phyloP scores from a whole-genome alignment of 2,113 vertebrate species.

The Trematocara stigmaticum region DNA sequence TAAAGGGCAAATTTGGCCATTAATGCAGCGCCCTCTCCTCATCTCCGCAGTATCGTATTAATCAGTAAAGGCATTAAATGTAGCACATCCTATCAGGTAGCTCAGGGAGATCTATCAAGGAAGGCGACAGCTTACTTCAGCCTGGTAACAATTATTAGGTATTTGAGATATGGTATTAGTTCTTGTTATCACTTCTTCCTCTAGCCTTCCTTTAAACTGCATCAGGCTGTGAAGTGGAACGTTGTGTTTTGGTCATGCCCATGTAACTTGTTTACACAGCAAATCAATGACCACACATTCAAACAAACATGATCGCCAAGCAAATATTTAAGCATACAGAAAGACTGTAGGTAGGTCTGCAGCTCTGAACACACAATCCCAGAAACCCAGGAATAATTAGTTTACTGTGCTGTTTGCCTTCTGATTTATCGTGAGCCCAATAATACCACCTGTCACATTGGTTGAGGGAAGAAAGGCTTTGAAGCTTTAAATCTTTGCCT shows the following conservation, averaged over 20 bases:
- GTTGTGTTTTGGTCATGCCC: constrained; percentile 41
- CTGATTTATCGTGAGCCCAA: constrained; percentile 53
- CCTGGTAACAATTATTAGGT: background rate
- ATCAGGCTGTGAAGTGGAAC: constrained; percentile 34
- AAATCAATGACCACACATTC: constrained; percentile 63
- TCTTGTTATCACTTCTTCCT: constrained; percentile 17
- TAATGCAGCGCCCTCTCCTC: background rate
- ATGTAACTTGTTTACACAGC: constrained; percentile 56
- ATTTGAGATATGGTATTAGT: background rate
- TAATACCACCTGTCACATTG: constrained; percentile 56
- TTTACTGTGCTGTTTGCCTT: constrained; percentile 55
- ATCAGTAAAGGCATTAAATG: background rate
- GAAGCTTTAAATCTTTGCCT: constrained; percentile 7
- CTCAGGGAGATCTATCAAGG: background rate
- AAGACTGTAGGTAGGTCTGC: constrained; percentile 43
- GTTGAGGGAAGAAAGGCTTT: constrained; percentile 21
- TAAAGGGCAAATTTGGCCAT: background rate
- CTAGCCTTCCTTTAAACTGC: constrained; percentile 25
- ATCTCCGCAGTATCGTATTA: background rate
- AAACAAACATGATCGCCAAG: constrained; percentile 64
- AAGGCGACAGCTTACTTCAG: background rate
- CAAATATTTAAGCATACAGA: constrained; percentile 68
- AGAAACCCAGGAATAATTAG: constrained; percentile 64
- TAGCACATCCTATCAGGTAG: background rate
- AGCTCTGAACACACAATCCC: constrained; percentile 44